phyloP scores from a whole-genome alignment of 2,888 invertebrate genomes.

The Fragum sueziense region DNA sequence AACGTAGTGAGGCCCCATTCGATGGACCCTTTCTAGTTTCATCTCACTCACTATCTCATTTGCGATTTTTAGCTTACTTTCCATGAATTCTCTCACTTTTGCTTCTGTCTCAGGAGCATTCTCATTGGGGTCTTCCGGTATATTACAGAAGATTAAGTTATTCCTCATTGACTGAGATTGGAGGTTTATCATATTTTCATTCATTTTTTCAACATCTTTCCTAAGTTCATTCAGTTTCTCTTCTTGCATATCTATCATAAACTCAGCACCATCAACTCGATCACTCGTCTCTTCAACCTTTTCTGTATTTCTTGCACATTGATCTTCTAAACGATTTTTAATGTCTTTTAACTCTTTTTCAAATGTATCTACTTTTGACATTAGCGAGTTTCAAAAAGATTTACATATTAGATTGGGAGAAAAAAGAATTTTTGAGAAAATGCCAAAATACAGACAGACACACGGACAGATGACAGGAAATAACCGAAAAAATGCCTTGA shows the following conservation, averaged over 20 bases:
- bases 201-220: background rate
- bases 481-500: too few relatives aligned
- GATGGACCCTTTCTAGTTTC: slow-evolving; percentile 5
- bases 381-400: too few relatives aligned
- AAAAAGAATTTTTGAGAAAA: too few relatives aligned
- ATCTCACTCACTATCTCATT: background rate
- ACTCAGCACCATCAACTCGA: background rate
- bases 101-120: background rate
- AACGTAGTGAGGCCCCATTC: background rate
- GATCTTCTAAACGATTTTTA: background rate
- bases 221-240: background rate
- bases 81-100: slow-evolving; percentile 8
- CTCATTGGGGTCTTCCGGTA: background rate
- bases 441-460: too few relatives aligned
- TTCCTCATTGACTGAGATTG: too few relatives aligned
- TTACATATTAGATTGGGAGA: too few relatives aligned
- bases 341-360: background rate
- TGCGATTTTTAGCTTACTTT: background rate
- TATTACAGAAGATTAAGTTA: background rate
- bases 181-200: too few relatives aligned
- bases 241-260: background rate
- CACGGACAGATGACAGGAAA: too few relatives aligned
- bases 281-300: background rate
- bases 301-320: background rate
- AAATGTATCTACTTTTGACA: background rate